Evolutionary conservation across 2,113 vertebrate species (phyloP).

Genomic region (Spermophilus dauricus): DNA sequence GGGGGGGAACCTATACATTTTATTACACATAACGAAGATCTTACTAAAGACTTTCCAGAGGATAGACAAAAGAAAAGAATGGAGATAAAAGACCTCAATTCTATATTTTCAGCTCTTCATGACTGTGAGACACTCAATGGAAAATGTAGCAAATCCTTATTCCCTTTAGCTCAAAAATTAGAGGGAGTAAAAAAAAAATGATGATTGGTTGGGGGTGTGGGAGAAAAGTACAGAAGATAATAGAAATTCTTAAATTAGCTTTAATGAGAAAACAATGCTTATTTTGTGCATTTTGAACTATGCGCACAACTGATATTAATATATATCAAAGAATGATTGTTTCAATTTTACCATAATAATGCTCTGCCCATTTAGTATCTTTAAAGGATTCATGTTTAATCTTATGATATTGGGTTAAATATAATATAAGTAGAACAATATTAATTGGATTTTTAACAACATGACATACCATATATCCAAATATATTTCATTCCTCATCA

Average conservation of each 20-base stretch:
- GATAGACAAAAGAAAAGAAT: background rate
- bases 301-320: background rate
- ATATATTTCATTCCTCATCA: background rate
- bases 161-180: constrained; percentile 29
- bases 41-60: background rate
- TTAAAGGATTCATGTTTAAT: constrained; percentile 26
- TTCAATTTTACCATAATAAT: background rate
- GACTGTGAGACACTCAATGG: background rate
- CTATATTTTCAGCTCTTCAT: background rate
- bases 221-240: background rate
- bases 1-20: background rate
- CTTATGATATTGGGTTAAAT: constrained; percentile 14
- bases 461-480: background rate
- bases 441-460: constrained; percentile 40
- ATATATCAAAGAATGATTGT: background rate
- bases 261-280: background rate
- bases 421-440: background rate
- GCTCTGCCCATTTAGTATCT: background rate
- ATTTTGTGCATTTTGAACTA: background rate
- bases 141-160: background rate
- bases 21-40: background rate
- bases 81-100: background rate
- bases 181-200: background rate
- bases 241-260: background rate
- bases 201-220: background rate